These are phyloP conservation scores for Macrocentrus cingulum DNA, from an alignment of 1,140 invertebrate species.

Conservation along the genomic window DNA sequence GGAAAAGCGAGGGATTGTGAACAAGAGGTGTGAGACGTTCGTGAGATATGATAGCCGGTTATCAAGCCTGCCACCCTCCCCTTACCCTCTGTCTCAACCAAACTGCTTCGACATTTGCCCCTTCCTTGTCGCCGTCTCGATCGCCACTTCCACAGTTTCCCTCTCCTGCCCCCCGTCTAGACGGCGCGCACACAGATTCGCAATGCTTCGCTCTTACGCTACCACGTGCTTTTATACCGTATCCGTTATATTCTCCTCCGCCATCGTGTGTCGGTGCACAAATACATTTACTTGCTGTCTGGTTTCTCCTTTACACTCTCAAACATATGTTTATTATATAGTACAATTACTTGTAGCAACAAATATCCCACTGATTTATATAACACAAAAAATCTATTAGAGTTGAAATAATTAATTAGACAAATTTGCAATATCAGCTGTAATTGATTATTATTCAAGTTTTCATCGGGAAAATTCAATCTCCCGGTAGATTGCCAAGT, in stretches of 20 bases:
- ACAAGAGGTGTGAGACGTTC: constrained; percentile 29
- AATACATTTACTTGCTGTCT: constrained; percentile 2
- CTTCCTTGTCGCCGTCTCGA: constrained; percentile 18
- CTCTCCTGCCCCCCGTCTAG: constrained; percentile 44
- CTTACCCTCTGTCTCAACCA: constrained; percentile 5
- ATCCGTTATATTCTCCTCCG: constrained; percentile 4
- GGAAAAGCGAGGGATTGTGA: constrained; percentile 10
- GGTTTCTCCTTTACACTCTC: constrained; percentile 6
- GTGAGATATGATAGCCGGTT: constrained; percentile 51
- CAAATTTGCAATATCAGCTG: no score
- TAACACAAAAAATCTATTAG: background rate
- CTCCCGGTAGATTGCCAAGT: no score
- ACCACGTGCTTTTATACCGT: constrained; percentile 12
- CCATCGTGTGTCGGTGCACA: no score
- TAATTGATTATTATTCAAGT: no score
- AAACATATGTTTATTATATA: constrained; percentile 10
- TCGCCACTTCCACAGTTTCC: constrained; percentile 27
- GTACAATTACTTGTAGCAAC: constrained; percentile 22
- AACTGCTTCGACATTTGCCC: constrained; percentile 22
- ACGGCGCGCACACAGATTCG: constrained; percentile 42
- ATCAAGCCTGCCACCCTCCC: constrained; percentile 36
- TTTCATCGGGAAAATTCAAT: no score
- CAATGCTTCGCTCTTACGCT: constrained; percentile 21
- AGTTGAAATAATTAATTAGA: no score
- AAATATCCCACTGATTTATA: no score